Base-by-base conservation (phyloP, 1,140 invertebrate genomes). In the Plectus sambesii region DNA sequence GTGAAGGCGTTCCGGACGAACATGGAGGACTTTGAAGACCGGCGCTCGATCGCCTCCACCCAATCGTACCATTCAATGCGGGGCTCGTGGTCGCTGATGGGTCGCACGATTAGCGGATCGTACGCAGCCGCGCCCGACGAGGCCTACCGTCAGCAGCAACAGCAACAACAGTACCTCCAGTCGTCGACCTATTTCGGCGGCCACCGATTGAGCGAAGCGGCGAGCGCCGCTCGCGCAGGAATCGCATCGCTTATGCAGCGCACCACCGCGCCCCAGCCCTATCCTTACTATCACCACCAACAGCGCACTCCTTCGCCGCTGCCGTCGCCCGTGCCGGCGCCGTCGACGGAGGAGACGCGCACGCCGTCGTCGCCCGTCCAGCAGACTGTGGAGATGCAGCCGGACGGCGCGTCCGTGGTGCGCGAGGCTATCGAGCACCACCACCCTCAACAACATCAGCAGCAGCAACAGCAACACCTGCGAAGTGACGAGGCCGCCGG, bases 1-100 rank as follows among this genome's bases (percentile, higher is more conserved):
- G 92, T 98, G 77, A 85, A 90, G 79, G 93, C 92, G 72, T 99
- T 99, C 86, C 93, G 89, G 79, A 94, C 88, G 69, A 94, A 85
- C 71, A 79, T 97, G 79, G 93, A 98, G 81, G 93, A 98, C 78
- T 79, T 97, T 77, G 92, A 96, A 78, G 93, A 98, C 77, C 83
- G 87, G 70, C 90, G 88, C 47, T 74, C 72, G 75, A 81, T 92
- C 73, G 59, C 61, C 27, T 58, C 53, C 15, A 59, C 66, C 9
- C 66, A 69, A 48, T 69, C 66, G 5, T 43, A 55, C n/a, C 64
- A 67, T 22, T 69, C 66, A 12, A 67, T 67, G 56, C 51, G 66
- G 20, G 61, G 64, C n/a, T 46, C 50, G n/a, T 30, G 45, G 19
- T 29, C 8, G 8, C 49, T 20, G 33, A 24, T 17, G 41, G 51